Evolutionary conservation across 2,888 invertebrate genomes (phyloP), one percentile per base, ranked within the genome.

Genomic region (Lordiphosa andalusiaca): DNA sequence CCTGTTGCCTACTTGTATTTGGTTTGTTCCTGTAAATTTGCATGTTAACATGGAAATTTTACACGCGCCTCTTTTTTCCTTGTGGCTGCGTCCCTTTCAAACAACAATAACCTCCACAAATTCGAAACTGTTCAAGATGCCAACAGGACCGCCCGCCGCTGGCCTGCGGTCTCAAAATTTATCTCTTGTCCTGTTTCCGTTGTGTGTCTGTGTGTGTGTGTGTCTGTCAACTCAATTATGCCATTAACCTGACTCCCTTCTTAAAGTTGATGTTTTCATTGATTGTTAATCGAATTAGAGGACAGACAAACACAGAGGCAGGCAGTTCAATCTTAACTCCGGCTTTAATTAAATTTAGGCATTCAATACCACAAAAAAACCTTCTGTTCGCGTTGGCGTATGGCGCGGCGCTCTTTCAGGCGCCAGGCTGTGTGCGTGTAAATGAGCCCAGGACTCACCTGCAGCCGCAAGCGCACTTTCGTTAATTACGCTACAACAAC

Each of bases 401-500:
- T 81, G 81, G 48, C 50, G 58, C 73, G 81, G 48, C 50, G 58
- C 73, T 76, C 61, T 80, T 74, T 80, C 67, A 55, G 53, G 36
- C 62, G 36, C 62, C 65, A 10, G 30, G 49, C 38, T 56, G 44
- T 13, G 30, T 9, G 9, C 65, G 37, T 41, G 62, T 62, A 50
- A 62, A 56, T 56, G 54, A 62, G 63, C 48, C 48, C 33, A 3
- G 19, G 33, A 13, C 7, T 51, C 39, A 16, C 6, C 9, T 40
- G 42, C 59, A 13, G 60, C 74, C 70, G 60, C 72, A 74, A 75
- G 70, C 76, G 73, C 76, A 72, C 76, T 83, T 80, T 75, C 55
- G 84, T 76, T 83, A 80, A 76, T 83, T 80, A 75, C 76, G 67
- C 76, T 78, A 74, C 63, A 72, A 75, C 67, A 78, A 67, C 63